phyloP scores from a whole-genome alignment of 2,888 invertebrate species.

The Boloria selene region DNA sequence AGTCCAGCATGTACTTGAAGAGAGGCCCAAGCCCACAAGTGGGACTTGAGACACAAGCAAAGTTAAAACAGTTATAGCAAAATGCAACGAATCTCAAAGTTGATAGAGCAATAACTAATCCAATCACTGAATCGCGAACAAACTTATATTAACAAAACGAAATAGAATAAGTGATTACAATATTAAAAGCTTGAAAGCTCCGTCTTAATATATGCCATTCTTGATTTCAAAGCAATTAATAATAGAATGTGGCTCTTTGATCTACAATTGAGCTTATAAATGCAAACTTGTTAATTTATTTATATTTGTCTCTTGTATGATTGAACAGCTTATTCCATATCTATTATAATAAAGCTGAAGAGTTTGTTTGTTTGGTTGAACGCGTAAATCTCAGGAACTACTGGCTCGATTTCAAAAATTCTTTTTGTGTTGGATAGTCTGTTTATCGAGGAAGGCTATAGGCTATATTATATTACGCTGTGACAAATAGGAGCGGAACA shows the following conservation, averaged over 20 bases:
- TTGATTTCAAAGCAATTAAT: background rate
- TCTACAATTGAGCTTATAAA: constrained; percentile 14
- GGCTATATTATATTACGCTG: too few relatives aligned
- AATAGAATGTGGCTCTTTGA: constrained; percentile 1
- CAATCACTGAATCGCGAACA: background rate
- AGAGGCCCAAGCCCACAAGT: too few relatives aligned
- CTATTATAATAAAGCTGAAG: background rate
- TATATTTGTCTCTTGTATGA: background rate
- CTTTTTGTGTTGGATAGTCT: too few relatives aligned
- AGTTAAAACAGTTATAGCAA: too few relatives aligned
- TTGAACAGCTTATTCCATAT: background rate
- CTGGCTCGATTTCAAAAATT: too few relatives aligned
- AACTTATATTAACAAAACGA: background rate
- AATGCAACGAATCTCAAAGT: background rate
- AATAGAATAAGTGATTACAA: background rate
- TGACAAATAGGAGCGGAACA: too few relatives aligned
- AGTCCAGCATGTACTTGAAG: too few relatives aligned
- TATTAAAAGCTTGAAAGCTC: background rate
- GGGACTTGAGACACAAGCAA: too few relatives aligned
- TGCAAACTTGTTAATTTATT: constrained; percentile 1
- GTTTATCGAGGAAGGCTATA: too few relatives aligned
- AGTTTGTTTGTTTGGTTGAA: too few relatives aligned
- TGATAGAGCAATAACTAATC: background rate
- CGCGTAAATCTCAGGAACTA: too few relatives aligned
- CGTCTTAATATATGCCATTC: constrained; percentile 2